Base-by-base conservation (phyloP, 2,888 invertebrate species). In the Cremastobaeus sp. region DNA sequence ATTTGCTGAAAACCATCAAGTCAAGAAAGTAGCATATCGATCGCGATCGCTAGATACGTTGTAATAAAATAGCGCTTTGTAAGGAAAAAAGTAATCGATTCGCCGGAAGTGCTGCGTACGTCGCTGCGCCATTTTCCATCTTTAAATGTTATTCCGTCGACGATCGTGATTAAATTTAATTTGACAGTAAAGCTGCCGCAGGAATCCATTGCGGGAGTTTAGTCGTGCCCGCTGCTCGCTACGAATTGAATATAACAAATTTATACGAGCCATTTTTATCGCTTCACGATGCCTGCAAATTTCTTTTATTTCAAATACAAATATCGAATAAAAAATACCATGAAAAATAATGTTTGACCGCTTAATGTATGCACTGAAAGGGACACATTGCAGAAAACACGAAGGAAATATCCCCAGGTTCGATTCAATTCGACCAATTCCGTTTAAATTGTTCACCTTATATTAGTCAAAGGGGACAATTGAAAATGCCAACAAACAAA, bases 61-160 rank as follows among this genome's bases (percentile, higher is more conserved):
- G 71, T 71, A 71, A 71, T 71, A 65, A 71, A 71, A 71, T 71
- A 71, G 71, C 65, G 71, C 65, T 71, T 71, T 71, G 65, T 55
- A 55, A 71, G 65, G 34, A 55, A 71, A 59, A 54, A 52, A 47
- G 32, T 37, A 52, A 71, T 71, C 65, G 65, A 65, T 71, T 71
- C 59, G 34, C 18, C 52, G 71, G 52, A 65, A 71, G 71, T 65
- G 65, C 71, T 71, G 54, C 71, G 65, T 71, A 71, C 59, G 65
- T 52, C 41, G 71, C 59, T 65, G 65, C 39, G 59, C 71, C 62
- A 65, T 71, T 71, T 71, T 59, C 71, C 55, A 71, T 57, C 71
- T 71, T 71, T 71, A 71, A 71, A 71, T 71, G 71, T 54, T 71
- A 71, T 71, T 65, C 59, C 65, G 41, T 55, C 54, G 65, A 54